Conservation (phyloP, 2,888 invertebrate genomes). For the Lepeophtheirus nordmannii region DNA sequence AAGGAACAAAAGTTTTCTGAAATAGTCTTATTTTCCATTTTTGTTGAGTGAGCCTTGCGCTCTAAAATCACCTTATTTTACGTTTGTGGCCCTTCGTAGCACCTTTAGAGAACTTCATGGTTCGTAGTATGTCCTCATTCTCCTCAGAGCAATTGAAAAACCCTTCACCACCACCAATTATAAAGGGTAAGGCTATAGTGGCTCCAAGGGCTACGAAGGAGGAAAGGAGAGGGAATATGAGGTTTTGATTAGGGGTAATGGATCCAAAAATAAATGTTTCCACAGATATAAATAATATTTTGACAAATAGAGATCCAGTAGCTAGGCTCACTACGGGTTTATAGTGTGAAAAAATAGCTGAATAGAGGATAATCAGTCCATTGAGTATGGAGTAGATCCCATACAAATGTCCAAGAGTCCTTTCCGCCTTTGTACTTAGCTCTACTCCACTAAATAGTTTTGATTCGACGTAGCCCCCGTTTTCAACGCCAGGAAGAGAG, state of each 20-base stretch:
- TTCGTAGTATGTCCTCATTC: constrained; percentile 1
- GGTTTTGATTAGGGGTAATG: neutral
- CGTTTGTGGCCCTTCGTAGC: neutral
- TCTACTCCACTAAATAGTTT: neutral
- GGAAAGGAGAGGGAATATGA: constrained; percentile 14
- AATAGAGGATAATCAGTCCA: constrained; percentile 6
- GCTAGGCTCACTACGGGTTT: constrained; percentile 6
- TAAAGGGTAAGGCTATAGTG: neutral
- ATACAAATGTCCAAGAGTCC: neutral
- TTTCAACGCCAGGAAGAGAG: neutral
- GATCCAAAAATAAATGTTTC: constrained; percentile 3
- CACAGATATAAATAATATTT: constrained; percentile 1
- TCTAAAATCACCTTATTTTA: neutral
- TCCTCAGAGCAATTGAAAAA: neutral
- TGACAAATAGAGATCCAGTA: neutral
- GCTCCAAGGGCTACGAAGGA: neutral
- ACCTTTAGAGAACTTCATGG: neutral
- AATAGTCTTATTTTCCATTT: neutral
- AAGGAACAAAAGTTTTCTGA: neutral
- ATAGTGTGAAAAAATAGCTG: constrained; percentile 15
- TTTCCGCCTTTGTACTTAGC: neutral
- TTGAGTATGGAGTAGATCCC: constrained; percentile 5
- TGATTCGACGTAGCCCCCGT: neutral
- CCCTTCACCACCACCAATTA: neutral
- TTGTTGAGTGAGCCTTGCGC: neutral